Base-by-base conservation (phyloP, 2,113 vertebrate species). In the Phocoena phocoena region DNA sequence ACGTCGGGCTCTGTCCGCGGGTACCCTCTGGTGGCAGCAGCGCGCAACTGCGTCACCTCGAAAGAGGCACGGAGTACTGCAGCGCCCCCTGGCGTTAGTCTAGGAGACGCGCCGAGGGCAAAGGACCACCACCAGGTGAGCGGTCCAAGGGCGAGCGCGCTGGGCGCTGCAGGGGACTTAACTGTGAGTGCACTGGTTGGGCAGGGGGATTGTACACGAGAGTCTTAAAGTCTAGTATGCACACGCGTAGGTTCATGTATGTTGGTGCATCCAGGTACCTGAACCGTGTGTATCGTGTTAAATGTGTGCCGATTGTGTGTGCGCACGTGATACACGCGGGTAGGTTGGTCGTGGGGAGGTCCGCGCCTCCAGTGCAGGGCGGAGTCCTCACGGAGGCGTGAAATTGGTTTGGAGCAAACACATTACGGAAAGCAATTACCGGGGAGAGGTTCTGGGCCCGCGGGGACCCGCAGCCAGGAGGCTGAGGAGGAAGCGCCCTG, bases 361-460 rank as follows among this genome's bases (percentile, higher is more conserved):
- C 92, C 70, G 86, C 47, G 92, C 95, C 90, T 96, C 95, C 74
- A 87, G 92, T 79, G 98, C 95, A 70, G 97, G 97, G 97, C 92
- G 96, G 98, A 97, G 98, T 98, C 97, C 97, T 98, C 98, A 98
- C 88, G 41, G 96, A 98, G 98, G 98, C 98, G 98, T 98, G 97
- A 98, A 98, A 97, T 98, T 98, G 98, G 97, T 98, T 98, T 97
- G 97, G 97, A 98, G 98, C 96, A 97, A 98, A 98, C 97, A 98
- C 97, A 98, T 98, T 98, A 98, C 67, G 65, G 95, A 97, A 98
- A 98, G 98, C 97, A 98, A 98, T 98, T 98, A 98, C 97, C 95
- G 83, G 97, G 96, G 96, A 97, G 96, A 98, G 96, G 97, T 93
- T 96, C 97, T 95, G 97, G 93, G 96, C 97, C 97, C 93, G 89